These are phyloP conservation scores for Sus scrofa DNA, from an alignment of 2,113 vertebrate species.

Conservation along the genomic window DNA sequence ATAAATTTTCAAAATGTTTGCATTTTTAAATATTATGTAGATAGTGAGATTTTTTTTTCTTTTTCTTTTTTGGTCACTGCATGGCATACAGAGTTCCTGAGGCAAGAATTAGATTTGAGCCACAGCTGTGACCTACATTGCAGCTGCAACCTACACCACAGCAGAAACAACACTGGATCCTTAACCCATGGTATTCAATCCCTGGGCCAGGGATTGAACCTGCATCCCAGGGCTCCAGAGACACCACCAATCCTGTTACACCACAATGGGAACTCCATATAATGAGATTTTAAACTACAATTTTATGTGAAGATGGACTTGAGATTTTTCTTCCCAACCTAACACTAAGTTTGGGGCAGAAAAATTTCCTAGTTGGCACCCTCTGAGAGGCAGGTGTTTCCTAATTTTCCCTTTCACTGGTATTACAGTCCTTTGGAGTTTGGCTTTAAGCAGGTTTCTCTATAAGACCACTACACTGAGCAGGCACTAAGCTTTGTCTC, in stretches of 20 bases:
- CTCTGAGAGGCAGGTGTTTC: fast-evolving
- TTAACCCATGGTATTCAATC: no score
- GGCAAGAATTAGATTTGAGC: no score
- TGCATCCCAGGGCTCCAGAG: no score
- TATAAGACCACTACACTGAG: neutral
- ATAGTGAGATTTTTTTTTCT: no score
- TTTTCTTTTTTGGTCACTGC: no score
- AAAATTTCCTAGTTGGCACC: neutral
- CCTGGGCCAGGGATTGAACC: no score
- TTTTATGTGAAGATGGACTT: neutral
- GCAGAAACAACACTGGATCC: no score
- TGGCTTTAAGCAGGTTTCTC: neutral
- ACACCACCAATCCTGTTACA: no score
- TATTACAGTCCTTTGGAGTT: neutral
- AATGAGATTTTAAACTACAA: neutral
- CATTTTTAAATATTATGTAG: neutral
- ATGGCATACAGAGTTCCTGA: no score
- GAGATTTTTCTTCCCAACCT: neutral
- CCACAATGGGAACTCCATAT: neutral
- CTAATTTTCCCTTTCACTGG: neutral
- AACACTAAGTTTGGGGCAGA: neutral
- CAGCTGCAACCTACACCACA: no score
- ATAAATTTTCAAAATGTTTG: neutral
- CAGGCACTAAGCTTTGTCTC: neutral
- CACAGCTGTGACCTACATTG: no score